A percentile compares a stretch with the other conserved stretches of the same genome.
phyloP scores from a whole-genome alignment of 2,888 invertebrate genomes.

The Globia sparganii region DNA sequence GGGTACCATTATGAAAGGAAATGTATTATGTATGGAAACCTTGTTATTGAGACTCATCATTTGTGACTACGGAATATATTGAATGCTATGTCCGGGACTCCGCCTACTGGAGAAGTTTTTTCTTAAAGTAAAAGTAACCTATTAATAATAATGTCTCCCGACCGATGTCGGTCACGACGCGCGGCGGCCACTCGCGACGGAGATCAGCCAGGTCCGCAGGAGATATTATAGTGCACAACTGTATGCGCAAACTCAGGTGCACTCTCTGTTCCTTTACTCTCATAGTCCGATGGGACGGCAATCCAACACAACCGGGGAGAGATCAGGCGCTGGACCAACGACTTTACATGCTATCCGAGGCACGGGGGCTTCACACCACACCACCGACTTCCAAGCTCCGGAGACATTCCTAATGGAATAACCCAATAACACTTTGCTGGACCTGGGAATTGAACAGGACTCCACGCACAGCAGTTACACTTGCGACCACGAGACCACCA shows the following conservation, averaged over 20 bases:
- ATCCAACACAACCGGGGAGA: no score
- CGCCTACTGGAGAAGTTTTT: not conserved
- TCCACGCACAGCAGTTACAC: no score
- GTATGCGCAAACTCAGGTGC: not conserved
- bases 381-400: not conserved
- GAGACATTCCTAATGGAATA: no score
- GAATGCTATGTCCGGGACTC: not conserved
- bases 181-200: no score
- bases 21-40: conserved; percentile 5
- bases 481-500: no score
- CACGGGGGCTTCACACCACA: no score
- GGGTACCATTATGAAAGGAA: conserved; percentile 3
- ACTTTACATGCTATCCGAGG: no score
- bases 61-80: conserved; percentile 3
- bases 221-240: not conserved
- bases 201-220: not conserved
- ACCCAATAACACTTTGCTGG: no score
- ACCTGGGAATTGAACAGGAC: no score
- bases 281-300: no score
- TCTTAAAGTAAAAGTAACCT: not conserved
- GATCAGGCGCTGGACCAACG: no score
- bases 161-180: not conserved
- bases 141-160: not conserved
- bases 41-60: conserved; percentile 6
- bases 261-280: not conserved